Percentiles rank a stretch among this genome's conserved stretches.
These are phyloP conservation scores for Sialis lutaria DNA, from an alignment of 2,888 invertebrate species.

Conservation along the genomic window DNA sequence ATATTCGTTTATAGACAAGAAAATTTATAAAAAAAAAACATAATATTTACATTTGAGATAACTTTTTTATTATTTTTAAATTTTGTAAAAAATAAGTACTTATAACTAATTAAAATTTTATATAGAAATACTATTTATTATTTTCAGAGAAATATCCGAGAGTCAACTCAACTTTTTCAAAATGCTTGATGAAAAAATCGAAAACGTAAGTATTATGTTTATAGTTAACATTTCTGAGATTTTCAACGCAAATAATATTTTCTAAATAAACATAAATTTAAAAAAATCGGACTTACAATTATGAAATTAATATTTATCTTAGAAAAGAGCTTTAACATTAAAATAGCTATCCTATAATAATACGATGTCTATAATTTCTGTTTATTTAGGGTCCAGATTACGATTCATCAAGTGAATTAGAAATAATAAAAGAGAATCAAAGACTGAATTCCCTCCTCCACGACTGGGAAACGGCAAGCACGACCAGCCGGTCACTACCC, in stretches of 20 bases:
- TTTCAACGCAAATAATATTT: too few relatives aligned
- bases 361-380: not conserved
- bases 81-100: not conserved
- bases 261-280: too few relatives aligned
- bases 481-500: conserved; percentile 33
- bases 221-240: not conserved
- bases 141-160: conserved; percentile 67
- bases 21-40: not conserved
- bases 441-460: conserved; percentile 48
- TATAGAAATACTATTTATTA: conserved; percentile 11
- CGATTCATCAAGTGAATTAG: conserved; percentile 59
- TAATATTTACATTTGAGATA: not conserved
- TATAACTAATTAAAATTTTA: not conserved
- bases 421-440: conserved; percentile 48
- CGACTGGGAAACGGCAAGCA: conserved; percentile 60
- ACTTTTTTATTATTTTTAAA: not conserved
- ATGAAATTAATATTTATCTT: not conserved
- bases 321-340: not conserved
- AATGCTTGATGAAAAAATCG: conserved; percentile 84
- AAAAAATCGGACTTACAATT: too few relatives aligned
- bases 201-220: conserved; percentile 43
- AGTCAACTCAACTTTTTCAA: conserved; percentile 88
- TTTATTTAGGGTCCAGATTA: conserved; percentile 58
- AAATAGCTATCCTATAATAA: not conserved
- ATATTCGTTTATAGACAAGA: too few relatives aligned